Evolutionary conservation across 1,140 invertebrate genomes (phyloP).

Genomic region (Drosophila obscura): DNA sequence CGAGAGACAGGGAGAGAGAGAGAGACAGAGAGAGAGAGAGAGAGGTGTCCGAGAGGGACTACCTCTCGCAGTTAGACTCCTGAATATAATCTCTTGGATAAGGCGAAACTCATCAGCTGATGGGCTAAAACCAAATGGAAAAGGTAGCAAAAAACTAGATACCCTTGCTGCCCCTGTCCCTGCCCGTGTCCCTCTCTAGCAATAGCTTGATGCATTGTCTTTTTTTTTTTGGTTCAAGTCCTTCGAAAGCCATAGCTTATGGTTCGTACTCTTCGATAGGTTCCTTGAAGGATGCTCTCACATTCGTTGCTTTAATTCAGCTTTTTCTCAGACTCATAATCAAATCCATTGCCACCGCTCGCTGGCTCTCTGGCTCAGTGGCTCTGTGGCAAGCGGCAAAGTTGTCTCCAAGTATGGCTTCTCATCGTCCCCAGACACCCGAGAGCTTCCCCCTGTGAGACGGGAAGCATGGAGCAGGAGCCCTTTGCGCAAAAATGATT

Average conservation of each 20-base stretch:
- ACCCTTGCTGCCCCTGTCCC: no score
- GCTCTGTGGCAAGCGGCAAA: slow-evolving; percentile 42
- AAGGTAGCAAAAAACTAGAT: no score
- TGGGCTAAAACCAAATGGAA: no score
- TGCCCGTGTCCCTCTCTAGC: no score
- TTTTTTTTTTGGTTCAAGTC: no score
- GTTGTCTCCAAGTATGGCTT: slow-evolving; percentile 40
- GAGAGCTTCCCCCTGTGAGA: neutral
- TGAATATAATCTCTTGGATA: no score
- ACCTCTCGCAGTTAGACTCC: neutral
- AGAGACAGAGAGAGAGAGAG: neutral
- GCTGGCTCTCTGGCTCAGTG: neutral
- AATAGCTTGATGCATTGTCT: neutral
- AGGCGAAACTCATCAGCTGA: no score
- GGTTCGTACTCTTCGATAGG: neutral
- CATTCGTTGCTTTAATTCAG: slow-evolving; percentile 44
- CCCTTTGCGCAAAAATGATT: slow-evolving; percentile 71
- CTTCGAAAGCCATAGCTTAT: neutral
- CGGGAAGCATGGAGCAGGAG: neutral
- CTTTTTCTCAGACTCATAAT: slow-evolving; percentile 49
- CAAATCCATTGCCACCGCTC: slow-evolving; percentile 54
- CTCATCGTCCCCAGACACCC: neutral
- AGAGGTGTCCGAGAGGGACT: neutral
- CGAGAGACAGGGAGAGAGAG: neutral
- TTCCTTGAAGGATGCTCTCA: slow-evolving; percentile 1